Evolutionary conservation across 2,888 invertebrate genomes (phyloP), one percentile per base, ranked within the genome.

Genomic region (Ptilodon capucinus): DNA sequence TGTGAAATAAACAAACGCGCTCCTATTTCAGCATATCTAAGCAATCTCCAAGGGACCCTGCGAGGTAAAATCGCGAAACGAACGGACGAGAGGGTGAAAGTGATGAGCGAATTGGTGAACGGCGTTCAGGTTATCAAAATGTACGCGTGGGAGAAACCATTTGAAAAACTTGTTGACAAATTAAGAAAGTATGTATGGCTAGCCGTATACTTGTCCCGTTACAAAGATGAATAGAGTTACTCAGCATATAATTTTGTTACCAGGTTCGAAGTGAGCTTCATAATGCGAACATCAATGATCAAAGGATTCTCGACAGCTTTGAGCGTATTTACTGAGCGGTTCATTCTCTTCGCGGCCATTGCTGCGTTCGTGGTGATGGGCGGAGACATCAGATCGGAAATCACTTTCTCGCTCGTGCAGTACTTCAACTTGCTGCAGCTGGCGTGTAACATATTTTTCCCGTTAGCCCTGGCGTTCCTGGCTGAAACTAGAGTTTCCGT

Each of bases 81-180:
- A 48, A 95, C 96, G 0, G 97, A 96, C 71, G 94, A 95, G 73
- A 88, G 97, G 55, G 94, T 97, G 11, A 92, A 94, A 51, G 88
- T 96, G 9, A 96, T 96, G 95, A 95, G 94, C 62, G 96, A 97
- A 82, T 93, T 97, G 45, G 93, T 97, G 5, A 91, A 92, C 51
- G 96, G 96, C 0, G 95, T 97, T 64, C 93, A 95, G 68, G 95
- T 96, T 0, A 95, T 97, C 63, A 97, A 97, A 87, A 96, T 97
- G 96, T 97, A 96, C 67, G 94, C 96, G 1, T 97, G 97, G 94
- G 97, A 97, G 72, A 94, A 93, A 56, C 95, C 96, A 0, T 97
- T 96, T 67, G 93, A 94, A 44, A 91, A 92, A 47, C 81, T 96
- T 0, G 94, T 96, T 2, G 92, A 92, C 42, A 80, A 91, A 45